Conservation (phyloP, 2,888 invertebrate species). For the Lamproptera curius region DNA sequence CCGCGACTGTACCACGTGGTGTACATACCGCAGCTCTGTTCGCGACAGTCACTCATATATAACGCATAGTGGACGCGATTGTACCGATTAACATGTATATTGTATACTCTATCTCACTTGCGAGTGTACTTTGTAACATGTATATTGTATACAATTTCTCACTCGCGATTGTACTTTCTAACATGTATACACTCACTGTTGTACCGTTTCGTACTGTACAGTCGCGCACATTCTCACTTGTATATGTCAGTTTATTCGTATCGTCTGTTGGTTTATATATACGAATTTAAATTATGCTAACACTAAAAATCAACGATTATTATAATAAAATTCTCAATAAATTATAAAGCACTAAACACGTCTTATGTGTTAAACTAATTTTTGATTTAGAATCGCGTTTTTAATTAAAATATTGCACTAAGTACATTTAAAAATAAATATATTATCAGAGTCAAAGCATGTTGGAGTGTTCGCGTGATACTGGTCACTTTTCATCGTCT, state of each 20-base stretch:
- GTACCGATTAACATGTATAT: constrained; percentile 4
- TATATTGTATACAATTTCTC: no score
- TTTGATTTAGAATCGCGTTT: constrained; percentile 34
- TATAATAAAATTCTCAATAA: constrained; percentile 19
- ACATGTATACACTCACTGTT: no score
- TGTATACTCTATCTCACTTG: no score
- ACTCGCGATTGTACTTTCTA: background rate
- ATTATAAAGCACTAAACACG: constrained; percentile 30
- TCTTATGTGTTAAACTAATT: constrained; percentile 41
- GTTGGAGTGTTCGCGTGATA: constrained; percentile 23
- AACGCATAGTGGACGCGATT: constrained; percentile 38
- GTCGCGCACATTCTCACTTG: no score
- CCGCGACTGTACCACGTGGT: constrained; percentile 76
- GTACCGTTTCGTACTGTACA: no score
- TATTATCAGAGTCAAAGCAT: constrained; percentile 29
- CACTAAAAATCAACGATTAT: constrained; percentile 17
- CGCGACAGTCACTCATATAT: constrained; percentile 70
- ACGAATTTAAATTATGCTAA: no score
- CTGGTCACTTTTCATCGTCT: constrained; percentile 29
- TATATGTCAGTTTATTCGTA: no score
- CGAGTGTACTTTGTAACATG: constrained; percentile 13
- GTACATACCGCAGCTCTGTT: constrained; percentile 69
- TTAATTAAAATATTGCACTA: constrained; percentile 51
- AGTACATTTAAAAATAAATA: constrained; percentile 39
- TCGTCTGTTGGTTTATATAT: no score